Evolutionary conservation across 2,888 invertebrate genomes (phyloP).

Genomic region (Unio pictorum): DNA sequence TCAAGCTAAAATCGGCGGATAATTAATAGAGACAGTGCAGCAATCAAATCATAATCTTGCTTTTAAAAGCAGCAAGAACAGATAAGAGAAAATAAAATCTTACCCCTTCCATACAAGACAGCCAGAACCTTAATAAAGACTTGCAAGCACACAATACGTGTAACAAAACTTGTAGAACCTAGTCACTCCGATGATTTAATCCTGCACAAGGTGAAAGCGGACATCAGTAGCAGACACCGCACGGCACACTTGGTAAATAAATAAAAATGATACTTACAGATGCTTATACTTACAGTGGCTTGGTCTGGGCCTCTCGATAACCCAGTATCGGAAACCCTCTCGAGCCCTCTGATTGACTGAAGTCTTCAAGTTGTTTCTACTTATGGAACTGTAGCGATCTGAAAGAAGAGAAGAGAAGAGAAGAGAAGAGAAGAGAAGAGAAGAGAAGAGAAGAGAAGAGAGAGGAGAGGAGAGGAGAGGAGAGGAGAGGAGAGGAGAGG

Average conservation of each 20-base stretch:
- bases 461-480: background rate
- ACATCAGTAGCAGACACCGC: background rate
- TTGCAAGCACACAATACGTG: background rate
- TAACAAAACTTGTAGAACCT: constrained; percentile 1
- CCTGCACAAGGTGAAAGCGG: constrained; percentile 1
- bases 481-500: background rate
- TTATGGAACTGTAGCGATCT: constrained; percentile 27
- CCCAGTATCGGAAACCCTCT: constrained; percentile 64
- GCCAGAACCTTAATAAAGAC: background rate
- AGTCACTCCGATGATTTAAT: constrained; percentile 3
- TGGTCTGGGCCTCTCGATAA: constrained; percentile 57
- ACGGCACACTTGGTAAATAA: no score
- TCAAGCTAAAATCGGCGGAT: no score
- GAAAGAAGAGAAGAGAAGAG: background rate
- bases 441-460: no score
- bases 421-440: background rate
- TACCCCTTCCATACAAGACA: background rate
- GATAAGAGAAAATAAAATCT: background rate
- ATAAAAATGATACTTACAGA: no score
- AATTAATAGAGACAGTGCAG: no score
- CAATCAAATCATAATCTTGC: no score
- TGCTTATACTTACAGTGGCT: constrained; percentile 54
- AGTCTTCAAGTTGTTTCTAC: constrained; percentile 26
- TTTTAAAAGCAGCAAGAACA: no score
- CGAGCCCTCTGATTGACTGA: constrained; percentile 52